Conservation (phyloP, 2,113 vertebrate genomes). For the Psephotus haematonotus region DNA sequence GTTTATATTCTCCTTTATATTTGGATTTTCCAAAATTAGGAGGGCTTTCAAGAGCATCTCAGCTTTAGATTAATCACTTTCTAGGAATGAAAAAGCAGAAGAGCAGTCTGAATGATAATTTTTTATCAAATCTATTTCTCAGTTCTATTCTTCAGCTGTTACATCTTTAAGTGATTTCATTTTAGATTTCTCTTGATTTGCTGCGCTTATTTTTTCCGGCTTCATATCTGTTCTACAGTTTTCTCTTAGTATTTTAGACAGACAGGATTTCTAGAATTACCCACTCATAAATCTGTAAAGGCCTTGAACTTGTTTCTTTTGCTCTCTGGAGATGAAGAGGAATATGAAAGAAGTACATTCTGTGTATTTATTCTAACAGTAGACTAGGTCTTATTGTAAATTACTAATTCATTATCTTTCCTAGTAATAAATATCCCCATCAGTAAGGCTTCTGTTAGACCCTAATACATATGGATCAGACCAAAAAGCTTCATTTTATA, state of each 20-base stretch:
- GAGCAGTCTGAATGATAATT: neutral
- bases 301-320: neutral
- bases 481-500: neutral
- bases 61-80: neutral
- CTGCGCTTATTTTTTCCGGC: neutral
- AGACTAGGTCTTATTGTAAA: neutral
- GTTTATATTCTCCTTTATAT: neutral
- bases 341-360: neutral
- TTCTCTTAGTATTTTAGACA: neutral
- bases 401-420: neutral
- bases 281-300: neutral
- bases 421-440: neutral
- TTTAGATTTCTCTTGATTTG: neutral
- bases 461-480: neutral
- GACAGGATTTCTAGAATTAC: neutral
- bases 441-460: neutral
- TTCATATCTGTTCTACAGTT: neutral
- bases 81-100: neutral
- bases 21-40: neutral
- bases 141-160: neutral
- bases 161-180: neutral
- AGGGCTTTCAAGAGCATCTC: neutral
- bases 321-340: neutral
- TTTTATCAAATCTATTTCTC: neutral
- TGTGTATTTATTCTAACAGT: neutral